These are phyloP conservation scores for Physeter macrocephalus DNA, from an alignment of 2,113 vertebrate species.

Conservation along the genomic window DNA sequence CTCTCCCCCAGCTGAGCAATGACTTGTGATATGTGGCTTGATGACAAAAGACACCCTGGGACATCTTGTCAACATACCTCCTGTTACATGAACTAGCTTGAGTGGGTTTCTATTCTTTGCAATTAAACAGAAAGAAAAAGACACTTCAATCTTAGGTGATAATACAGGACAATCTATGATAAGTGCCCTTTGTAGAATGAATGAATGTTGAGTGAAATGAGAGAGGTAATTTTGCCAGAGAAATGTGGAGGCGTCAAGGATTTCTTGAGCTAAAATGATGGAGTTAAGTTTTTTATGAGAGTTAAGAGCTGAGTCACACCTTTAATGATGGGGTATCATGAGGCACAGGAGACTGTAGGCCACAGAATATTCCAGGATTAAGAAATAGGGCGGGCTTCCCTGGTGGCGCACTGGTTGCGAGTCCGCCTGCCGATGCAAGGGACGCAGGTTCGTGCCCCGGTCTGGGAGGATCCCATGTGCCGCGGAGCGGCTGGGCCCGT, in stretches of 20 bases:
- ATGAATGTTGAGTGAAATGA: background rate
- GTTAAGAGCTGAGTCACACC: background rate
- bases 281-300: background rate
- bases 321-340: background rate
- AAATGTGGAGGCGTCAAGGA: background rate
- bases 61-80: background rate
- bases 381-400: background rate
- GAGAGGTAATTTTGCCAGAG: background rate
- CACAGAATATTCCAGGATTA: background rate
- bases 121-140: constrained; percentile 35
- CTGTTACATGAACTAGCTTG: background rate
- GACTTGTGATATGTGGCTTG: background rate
- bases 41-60: background rate
- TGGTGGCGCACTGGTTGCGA: too few relatives aligned
- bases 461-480: too few relatives aligned
- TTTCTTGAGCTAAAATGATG: background rate
- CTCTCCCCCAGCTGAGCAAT: background rate
- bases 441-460: too few relatives aligned
- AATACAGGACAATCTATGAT: background rate
- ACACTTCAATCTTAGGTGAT: background rate
- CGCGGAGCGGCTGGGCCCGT: too few relatives aligned
- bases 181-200: background rate
- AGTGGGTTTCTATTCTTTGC: background rate
- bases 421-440: too few relatives aligned
- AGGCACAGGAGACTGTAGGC: background rate